Percentiles rank a stretch among this genome's conserved stretches.
Conservation (phyloP, 2,888 invertebrate species). For the Pristionchus entomophagus region DNA sequence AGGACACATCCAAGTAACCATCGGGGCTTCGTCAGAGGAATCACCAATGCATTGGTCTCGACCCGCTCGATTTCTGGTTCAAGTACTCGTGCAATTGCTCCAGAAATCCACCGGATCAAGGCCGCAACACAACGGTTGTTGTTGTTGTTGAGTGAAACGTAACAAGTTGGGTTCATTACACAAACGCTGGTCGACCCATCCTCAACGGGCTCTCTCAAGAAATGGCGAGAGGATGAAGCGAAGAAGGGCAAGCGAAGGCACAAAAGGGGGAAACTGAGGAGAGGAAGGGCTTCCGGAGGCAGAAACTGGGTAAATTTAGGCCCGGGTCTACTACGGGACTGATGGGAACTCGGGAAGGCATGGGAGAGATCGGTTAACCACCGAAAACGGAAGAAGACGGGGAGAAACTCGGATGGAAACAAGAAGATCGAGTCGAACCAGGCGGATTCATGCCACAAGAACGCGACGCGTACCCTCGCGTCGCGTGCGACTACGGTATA, state of each 20-base stretch:
- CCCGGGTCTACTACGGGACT: not conserved
- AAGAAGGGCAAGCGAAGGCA: not conserved
- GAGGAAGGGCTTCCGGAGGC: not conserved
- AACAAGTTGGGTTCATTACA: slow-evolving; percentile 23
- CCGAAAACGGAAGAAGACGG: slow-evolving; percentile 12
- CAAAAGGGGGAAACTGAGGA: slow-evolving; percentile 44
- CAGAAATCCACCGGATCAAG: not conserved
- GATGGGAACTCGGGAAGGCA: not conserved
- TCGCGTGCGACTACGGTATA: slow-evolving; percentile 17
- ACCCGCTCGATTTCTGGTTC: not conserved
- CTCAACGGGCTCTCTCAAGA: not conserved
- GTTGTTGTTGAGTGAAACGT: not conserved
- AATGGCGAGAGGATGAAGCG: not conserved
- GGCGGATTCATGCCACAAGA: not conserved
- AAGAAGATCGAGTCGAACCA: not conserved
- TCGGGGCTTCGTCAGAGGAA: not conserved
- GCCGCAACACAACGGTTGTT: not conserved
- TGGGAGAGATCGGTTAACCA: not conserved
- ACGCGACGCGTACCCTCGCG: not conserved
- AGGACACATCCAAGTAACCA: not conserved
- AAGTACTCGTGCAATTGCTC: not conserved
- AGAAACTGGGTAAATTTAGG: not conserved
- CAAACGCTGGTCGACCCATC: slow-evolving; percentile 22
- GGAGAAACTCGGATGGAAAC: slow-evolving; percentile 23
- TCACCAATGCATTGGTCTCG: not conserved